Conservation (phyloP, 92 coral and sea anemone species). For the Muricea muricata region DNA sequence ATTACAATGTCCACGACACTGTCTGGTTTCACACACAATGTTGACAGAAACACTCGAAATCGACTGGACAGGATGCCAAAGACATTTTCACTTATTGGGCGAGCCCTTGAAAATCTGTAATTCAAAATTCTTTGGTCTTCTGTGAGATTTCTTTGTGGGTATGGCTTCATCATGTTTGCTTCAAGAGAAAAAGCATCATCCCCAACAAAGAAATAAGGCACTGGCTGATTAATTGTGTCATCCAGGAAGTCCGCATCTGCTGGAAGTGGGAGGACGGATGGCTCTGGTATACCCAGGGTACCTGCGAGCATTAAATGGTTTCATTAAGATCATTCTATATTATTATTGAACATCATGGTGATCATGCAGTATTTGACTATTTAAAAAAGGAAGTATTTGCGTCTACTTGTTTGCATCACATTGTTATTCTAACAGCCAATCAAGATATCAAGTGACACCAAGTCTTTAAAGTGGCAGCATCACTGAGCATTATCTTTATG, state of each 20-base stretch:
- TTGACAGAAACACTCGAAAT: slow-evolving; percentile 51
- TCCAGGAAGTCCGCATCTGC: background rate
- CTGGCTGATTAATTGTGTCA: background rate
- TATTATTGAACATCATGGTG: too few relatives aligned
- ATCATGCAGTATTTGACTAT: too few relatives aligned
- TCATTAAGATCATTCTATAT: too few relatives aligned
- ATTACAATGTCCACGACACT: slow-evolving; percentile 12
- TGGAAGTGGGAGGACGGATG: background rate
- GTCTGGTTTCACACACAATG: slow-evolving; percentile 30
- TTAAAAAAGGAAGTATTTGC: too few relatives aligned
- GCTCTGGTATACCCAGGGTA: slow-evolving; percentile 12
- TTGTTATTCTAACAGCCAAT: too few relatives aligned
- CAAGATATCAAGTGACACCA: too few relatives aligned
- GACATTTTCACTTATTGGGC: slow-evolving; percentile 65
- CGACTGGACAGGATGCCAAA: slow-evolving; percentile 64
- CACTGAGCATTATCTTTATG: too few relatives aligned
- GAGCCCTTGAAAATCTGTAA: slow-evolving; percentile 55
- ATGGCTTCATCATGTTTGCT: background rate
- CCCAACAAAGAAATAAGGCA: slow-evolving; percentile 26
- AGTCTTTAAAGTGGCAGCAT: too few relatives aligned
- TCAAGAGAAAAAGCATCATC: slow-evolving; percentile 26
- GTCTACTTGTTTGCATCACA: too few relatives aligned
- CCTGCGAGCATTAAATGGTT: too few relatives aligned
- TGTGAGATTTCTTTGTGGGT: slow-evolving; percentile 25
- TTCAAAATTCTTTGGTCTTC: slow-evolving; percentile 61